Evolutionary conservation across 2,797 vertebrate genomes (phyloP).

Genomic region (Otus scops): DNA sequence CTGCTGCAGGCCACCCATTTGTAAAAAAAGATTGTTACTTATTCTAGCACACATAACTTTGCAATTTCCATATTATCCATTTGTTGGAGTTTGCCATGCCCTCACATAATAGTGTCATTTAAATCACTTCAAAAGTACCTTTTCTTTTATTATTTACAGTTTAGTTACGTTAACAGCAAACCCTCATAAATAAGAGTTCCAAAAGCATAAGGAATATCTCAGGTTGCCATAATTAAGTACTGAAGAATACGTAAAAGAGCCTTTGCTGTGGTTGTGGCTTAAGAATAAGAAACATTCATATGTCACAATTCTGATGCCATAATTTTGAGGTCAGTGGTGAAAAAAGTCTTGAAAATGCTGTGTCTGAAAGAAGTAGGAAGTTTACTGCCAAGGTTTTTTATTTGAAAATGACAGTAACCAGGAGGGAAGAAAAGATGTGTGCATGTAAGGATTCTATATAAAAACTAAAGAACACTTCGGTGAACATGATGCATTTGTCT

Average conservation of each 20-base stretch:
- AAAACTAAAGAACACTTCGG: neutral
- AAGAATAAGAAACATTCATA: neutral
- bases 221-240: neutral
- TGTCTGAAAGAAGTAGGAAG: neutral
- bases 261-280: neutral
- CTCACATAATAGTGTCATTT: neutral
- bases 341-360: neutral
- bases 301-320: neutral
- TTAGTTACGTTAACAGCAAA: neutral
- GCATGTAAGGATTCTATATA: neutral
- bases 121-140: neutral
- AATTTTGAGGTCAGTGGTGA: neutral
- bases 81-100: neutral
- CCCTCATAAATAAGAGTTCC: neutral
- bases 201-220: neutral
- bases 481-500: neutral
- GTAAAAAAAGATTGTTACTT: neutral
- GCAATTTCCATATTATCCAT: neutral
- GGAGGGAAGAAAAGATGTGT: neutral
- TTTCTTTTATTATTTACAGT: neutral
- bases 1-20: neutral
- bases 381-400: neutral
- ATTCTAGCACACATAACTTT: neutral
- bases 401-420: neutral
- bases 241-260: neutral